Evolutionary conservation across 1,140 invertebrate species (phyloP).

Genomic region (Hyles euphorbiae): DNA sequence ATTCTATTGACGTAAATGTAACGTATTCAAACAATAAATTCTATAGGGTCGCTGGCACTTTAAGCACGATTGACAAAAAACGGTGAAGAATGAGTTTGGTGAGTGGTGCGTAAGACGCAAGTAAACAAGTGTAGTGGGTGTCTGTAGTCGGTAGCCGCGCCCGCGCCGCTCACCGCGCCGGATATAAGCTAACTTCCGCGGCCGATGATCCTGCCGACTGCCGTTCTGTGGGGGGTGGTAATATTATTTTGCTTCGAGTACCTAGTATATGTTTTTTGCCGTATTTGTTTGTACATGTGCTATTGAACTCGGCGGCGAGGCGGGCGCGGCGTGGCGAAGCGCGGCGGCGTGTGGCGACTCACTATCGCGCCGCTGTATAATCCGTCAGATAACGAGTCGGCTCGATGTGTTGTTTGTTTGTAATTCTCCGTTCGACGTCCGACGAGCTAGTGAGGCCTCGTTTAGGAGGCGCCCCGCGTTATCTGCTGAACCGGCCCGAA

Average conservation of each 20-base stretch:
- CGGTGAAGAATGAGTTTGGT: too few species aligned
- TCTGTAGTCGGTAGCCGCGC: neutral
- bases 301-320: slow-evolving; percentile 36
- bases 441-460: slow-evolving; percentile 52
- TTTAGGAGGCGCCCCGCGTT: slow-evolving; percentile 62
- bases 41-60: too few species aligned
- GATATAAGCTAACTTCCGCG: slow-evolving; percentile 50
- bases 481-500: slow-evolving; percentile 53
- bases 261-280: slow-evolving; percentile 29
- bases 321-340: neutral
- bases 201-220: slow-evolving; percentile 42
- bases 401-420: slow-evolving; percentile 58
- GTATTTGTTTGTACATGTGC: slow-evolving; percentile 33
- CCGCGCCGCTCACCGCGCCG: slow-evolving; percentile 28
- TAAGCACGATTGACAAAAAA: too few species aligned
- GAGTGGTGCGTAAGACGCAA: too few species aligned
- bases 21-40: too few species aligned
- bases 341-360: slow-evolving; percentile 21
- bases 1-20: too few species aligned
- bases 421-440: slow-evolving; percentile 40
- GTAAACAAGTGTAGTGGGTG: too few species aligned
- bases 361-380: slow-evolving; percentile 45
- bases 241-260: slow-evolving; percentile 33
- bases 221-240: slow-evolving; percentile 31
- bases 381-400: slow-evolving; percentile 53